phyloP scores from a whole-genome alignment of 2,888 invertebrate genomes.

The Phalangium opilio region DNA sequence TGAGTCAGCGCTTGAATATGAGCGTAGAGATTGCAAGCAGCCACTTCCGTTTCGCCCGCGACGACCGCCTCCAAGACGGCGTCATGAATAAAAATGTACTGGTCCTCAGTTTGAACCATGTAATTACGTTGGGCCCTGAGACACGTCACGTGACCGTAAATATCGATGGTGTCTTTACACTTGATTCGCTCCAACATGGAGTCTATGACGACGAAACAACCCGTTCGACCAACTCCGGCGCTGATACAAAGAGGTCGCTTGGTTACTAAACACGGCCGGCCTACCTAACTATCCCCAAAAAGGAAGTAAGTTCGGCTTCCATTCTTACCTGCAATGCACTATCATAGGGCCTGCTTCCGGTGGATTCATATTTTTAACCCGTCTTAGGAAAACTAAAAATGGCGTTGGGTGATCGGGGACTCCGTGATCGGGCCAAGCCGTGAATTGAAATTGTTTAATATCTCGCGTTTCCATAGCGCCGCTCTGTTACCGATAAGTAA shows the following conservation, averaged over 20 bases:
- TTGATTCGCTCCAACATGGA: conserved; percentile 95
- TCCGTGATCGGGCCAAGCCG: conserved; percentile 98
- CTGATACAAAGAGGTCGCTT: too few species aligned
- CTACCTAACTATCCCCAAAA: not conserved
- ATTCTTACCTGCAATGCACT: conserved; percentile 66
- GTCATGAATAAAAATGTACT: conserved; percentile 99
- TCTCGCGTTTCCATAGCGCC: conserved; percentile 59
- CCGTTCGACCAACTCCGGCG: conserved; percentile 77
- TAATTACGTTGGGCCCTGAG: conserved; percentile 94
- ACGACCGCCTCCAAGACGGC: conserved; percentile 91
- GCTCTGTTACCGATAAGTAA: not conserved
- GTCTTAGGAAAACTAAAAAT: conserved; percentile 85
- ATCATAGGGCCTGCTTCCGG: conserved; percentile 85
- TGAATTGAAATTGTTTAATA: conserved; percentile 93
- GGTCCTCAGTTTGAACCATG: conserved; percentile 99
- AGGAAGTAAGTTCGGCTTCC: too few species aligned
- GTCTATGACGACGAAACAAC: conserved; percentile 97
- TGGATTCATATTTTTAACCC: conserved; percentile 83
- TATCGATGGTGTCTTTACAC: conserved; percentile 94
- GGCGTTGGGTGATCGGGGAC: conserved; percentile 96
- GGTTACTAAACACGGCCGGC: not conserved
- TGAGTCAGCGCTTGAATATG: conserved; percentile 92
- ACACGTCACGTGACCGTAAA: conserved; percentile 97
- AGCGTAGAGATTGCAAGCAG: conserved; percentile 79
- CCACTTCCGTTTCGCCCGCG: conserved; percentile 90